These are phyloP conservation scores for Clusia tigrina DNA, from an alignment of 2,888 invertebrate genomes.

Conservation along the genomic window DNA sequence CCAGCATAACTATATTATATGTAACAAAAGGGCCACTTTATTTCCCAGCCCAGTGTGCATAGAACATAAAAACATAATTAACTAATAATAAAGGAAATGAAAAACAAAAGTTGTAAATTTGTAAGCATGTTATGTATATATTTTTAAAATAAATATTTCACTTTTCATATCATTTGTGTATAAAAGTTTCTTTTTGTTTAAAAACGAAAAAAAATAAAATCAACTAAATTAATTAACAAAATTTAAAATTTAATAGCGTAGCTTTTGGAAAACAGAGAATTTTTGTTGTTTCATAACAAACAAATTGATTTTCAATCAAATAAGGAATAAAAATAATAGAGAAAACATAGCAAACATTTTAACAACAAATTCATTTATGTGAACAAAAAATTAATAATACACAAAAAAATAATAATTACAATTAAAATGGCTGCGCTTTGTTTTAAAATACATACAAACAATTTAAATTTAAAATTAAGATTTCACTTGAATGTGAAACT, in stretches of 20 bases:
- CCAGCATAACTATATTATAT: too few species aligned
- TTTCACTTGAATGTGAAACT: too few species aligned
- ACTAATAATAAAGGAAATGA: constrained; percentile 7
- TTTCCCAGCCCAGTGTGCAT: too few species aligned
- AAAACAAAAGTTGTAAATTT: constrained; percentile 1
- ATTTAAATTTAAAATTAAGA: too few species aligned
- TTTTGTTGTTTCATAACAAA: constrained; percentile 25
- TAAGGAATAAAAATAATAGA: constrained; percentile 31
- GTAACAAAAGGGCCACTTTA: too few species aligned
- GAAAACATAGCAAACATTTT: constrained; percentile 18
- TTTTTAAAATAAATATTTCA: not conserved
- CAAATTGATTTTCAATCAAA: constrained; percentile 38
- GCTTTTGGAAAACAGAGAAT: constrained; percentile 28
- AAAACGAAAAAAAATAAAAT: constrained; percentile 12
- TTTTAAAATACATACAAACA: not conserved
- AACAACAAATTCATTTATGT: constrained; percentile 18
- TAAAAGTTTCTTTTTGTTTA: constrained; percentile 13
- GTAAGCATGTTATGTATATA: not conserved
- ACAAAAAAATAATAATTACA: not conserved
- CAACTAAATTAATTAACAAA: constrained; percentile 10
- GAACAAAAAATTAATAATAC: constrained; percentile 5
- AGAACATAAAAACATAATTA: too few species aligned
- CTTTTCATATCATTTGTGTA: constrained; percentile 8
- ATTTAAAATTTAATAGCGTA: not conserved
- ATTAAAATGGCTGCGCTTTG: constrained; percentile 13